Percentiles rank a stretch among this genome's conserved stretches.
Conservation (phyloP, 2,888 invertebrate genomes). For the Cinara cedri region DNA sequence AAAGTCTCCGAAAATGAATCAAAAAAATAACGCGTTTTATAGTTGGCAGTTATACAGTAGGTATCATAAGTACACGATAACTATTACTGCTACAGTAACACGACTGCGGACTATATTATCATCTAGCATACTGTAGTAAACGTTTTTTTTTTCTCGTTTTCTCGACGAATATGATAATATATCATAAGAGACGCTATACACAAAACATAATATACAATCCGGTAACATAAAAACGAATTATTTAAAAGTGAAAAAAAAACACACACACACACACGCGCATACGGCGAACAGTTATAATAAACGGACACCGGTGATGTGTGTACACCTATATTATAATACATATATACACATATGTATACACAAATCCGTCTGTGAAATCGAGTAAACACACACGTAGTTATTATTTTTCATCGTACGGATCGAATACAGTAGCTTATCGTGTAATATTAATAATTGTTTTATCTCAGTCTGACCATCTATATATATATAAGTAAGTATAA, state of each 20-base stretch:
- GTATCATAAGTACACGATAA: no score
- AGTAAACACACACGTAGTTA: conserved; percentile 37
- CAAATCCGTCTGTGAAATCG: neutral
- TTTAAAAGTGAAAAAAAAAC: neutral
- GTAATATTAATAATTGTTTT: conserved; percentile 50
- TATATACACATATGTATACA: no score
- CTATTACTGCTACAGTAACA: no score
- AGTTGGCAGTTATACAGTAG: no score
- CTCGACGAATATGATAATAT: no score
- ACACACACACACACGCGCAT: no score
- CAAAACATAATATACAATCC: neutral
- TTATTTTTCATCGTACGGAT: conserved; percentile 27
- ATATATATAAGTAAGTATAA: no score
- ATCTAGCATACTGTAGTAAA: neutral
- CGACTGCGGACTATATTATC: no score
- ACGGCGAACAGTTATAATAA: conserved; percentile 9
- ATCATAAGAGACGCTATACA: conserved; percentile 29
- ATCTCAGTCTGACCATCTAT: conserved; percentile 24
- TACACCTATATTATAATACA: no score
- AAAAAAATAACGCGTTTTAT: no score
- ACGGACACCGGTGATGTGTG: neutral
- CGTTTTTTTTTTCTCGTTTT: no score
- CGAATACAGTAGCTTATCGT: conserved; percentile 52
- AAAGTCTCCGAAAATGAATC: no score
- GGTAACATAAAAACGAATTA: neutral